These are phyloP conservation scores for Apodemia zela DNA, from an alignment of 2,888 invertebrate species.

Conservation along the genomic window DNA sequence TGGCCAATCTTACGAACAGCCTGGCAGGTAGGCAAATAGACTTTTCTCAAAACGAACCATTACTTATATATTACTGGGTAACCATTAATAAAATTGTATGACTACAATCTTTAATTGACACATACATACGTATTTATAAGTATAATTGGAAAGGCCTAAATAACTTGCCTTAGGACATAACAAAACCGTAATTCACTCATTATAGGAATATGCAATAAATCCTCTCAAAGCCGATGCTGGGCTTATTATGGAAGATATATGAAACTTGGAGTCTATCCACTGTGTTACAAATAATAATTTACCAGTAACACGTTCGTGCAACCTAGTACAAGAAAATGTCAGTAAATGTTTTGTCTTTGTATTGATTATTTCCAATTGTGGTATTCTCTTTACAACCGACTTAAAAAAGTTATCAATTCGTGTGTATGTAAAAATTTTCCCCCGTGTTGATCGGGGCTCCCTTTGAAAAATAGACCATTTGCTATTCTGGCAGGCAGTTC, in stretches of 20 bases:
- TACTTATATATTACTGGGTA: neutral
- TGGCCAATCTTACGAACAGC: no score
- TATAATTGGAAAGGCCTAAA: conserved; percentile 17
- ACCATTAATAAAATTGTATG: no score
- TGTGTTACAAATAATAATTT: conserved; percentile 18
- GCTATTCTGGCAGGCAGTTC: no score
- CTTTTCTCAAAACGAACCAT: conserved; percentile 4
- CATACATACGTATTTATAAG: conserved; percentile 2
- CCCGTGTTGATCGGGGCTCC: no score
- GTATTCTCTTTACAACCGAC: neutral
- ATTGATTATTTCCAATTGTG: neutral
- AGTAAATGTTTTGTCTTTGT: conserved; percentile 15
- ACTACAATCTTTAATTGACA: conserved; percentile 14
- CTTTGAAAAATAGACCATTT: no score
- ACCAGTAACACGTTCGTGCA: conserved; percentile 3
- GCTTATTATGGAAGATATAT: conserved; percentile 31
- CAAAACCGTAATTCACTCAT: conserved; percentile 40
- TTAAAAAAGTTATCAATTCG: no score
- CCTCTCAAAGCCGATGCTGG: conserved; percentile 26
- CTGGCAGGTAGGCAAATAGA: no score
- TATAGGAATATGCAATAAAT: conserved; percentile 44
- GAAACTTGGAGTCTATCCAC: conserved; percentile 23
- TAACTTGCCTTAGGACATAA: conserved; percentile 32
- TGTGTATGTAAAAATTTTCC: no score
- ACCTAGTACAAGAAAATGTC: conserved; percentile 10